A percentile compares a stretch with the other conserved stretches of the same genome.
phyloP scores from a whole-genome alignment of 2,888 invertebrate genomes.

The Cephus pygmeus region DNA sequence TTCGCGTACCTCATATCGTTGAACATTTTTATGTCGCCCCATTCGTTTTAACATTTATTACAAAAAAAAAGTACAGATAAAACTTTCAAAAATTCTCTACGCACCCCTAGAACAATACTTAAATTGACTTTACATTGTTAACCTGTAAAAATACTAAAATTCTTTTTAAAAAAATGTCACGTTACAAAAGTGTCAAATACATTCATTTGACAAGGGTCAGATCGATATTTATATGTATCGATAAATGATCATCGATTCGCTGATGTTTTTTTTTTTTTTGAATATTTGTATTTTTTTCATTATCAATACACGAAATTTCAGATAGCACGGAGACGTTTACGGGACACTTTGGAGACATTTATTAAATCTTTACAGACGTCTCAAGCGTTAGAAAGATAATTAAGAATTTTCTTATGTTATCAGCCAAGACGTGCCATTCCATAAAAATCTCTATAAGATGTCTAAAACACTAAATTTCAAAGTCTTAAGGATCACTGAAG shows the following conservation, averaged over 20 bases:
- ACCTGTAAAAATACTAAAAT: neutral
- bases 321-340: neutral
- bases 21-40: slow-evolving; percentile 35
- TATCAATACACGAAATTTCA: neutral
- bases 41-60: slow-evolving; percentile 9
- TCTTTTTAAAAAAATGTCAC: neutral
- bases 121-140: neutral
- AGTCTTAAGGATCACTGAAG: too few relatives aligned
- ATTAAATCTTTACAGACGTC: neutral
- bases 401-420: too few relatives aligned
- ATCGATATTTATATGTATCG: neutral
- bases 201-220: neutral
- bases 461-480: too few relatives aligned
- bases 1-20: slow-evolving; percentile 48
- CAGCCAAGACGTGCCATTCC: too few relatives aligned
- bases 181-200: neutral
- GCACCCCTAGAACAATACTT: neutral
- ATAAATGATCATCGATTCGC: neutral
- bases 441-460: too few relatives aligned
- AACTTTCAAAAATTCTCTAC: neutral
- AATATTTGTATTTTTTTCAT: neutral
- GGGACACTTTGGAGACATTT: neutral
- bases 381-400: too few relatives aligned
- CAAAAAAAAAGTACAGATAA: slow-evolving; percentile 4
- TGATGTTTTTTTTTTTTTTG: neutral